Conservation (phyloP, 2,797 vertebrate species). For the Petrocephalus sullivani region DNA sequence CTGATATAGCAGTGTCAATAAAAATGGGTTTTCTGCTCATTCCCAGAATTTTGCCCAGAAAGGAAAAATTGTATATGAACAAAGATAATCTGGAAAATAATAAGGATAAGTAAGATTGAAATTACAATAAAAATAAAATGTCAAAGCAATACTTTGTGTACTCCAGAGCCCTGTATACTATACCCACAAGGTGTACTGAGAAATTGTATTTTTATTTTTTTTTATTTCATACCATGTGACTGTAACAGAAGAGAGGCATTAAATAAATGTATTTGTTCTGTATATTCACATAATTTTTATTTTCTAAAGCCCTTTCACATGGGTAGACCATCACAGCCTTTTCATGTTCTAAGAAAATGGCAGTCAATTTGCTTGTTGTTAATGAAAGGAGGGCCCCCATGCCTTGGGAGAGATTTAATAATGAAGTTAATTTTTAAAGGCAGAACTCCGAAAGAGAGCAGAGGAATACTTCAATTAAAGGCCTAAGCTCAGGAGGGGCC, state of each 20-base stretch:
- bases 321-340: not conserved
- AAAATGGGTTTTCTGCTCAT: not conserved
- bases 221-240: not conserved
- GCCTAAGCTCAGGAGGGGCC: not conserved
- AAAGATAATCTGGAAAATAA: not conserved
- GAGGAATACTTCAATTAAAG: conserved; percentile 9
- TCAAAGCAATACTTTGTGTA: not conserved
- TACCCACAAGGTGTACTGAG: not conserved
- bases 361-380: conserved; percentile 3
- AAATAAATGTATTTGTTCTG: not conserved
- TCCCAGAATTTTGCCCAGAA: not conserved
- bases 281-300: not conserved
- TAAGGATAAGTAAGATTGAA: not conserved
- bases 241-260: not conserved
- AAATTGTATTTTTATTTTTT: not conserved
- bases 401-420: conserved; percentile 9
- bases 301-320: not conserved
- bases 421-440: conserved; percentile 23
- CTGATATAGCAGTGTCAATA: not conserved
- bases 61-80: not conserved
- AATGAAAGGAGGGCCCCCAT: not conserved
- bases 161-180: not conserved
- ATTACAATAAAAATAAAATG: not conserved
- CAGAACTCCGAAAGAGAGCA: conserved; percentile 23
- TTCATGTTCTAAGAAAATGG: not conserved